Conservation (phyloP, 2,888 invertebrate genomes). For the Lomographa bimaculata region DNA sequence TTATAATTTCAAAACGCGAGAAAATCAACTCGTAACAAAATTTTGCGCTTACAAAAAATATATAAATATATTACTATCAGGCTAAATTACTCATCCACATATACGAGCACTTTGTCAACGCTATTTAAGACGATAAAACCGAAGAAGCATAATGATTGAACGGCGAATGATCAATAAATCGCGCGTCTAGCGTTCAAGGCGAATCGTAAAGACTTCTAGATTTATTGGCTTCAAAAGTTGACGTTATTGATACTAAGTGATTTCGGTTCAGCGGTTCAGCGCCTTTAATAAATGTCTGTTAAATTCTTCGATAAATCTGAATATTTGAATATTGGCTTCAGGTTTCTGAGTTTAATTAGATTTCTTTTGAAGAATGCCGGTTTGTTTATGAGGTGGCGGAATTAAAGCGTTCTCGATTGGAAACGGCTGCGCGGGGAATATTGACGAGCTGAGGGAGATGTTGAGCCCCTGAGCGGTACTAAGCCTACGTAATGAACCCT, state of each 20-base stretch:
- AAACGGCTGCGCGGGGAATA: constrained; percentile 30
- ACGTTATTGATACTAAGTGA: constrained; percentile 28
- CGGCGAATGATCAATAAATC: constrained; percentile 24
- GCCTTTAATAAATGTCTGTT: constrained; percentile 14
- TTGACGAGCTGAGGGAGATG: constrained; percentile 47
- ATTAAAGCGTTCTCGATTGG: constrained; percentile 16
- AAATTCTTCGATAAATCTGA: constrained; percentile 4
- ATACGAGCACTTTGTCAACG: constrained; percentile 3
- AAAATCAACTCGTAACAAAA: too few species aligned
- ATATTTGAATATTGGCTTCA: constrained; percentile 4
- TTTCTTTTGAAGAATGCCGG: constrained; percentile 7
- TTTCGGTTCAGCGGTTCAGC: constrained; percentile 23
- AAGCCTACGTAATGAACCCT: constrained; percentile 58
- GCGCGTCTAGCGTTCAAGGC: constrained; percentile 13
- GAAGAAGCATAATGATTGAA: constrained; percentile 20
- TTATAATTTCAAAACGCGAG: too few species aligned
- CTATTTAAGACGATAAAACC: constrained; percentile 11
- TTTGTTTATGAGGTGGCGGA: constrained; percentile 10
- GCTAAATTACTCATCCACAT: background rate
- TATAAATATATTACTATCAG: too few species aligned
- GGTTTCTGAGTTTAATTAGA: constrained; percentile 3
- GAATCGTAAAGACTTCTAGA: constrained; percentile 27
- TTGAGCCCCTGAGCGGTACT: constrained; percentile 45
- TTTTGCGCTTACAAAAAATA: too few species aligned
- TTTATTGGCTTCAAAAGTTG: constrained; percentile 24